Evolutionary conservation across 2,113 vertebrate species (phyloP).

Genomic region (Apaloderma vittatum): DNA sequence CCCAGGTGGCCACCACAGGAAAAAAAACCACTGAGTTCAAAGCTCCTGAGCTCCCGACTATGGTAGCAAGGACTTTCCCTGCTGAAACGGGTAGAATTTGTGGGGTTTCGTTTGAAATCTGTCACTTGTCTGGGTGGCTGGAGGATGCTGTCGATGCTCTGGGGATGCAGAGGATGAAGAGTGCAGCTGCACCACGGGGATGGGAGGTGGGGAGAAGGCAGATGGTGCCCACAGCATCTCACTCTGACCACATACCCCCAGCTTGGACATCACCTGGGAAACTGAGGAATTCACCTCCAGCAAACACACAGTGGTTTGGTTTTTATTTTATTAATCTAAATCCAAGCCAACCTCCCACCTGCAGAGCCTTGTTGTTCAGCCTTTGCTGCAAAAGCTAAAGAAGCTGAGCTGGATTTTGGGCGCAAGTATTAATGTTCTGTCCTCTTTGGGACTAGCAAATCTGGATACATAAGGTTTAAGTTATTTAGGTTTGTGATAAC

Average conservation of each 20-base stretch:
- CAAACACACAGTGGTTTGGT: neutral
- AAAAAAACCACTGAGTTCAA: neutral
- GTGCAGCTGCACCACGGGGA: neutral
- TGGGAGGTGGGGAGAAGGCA: neutral
- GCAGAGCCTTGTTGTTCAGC: neutral
- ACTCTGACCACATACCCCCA: neutral
- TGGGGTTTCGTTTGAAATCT: neutral
- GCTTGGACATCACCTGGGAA: neutral
- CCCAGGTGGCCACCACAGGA: neutral
- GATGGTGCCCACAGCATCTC: neutral
- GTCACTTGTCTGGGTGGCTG: fast-evolving
- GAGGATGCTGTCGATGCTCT: neutral
- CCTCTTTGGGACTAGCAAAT: neutral
- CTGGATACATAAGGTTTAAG: neutral
- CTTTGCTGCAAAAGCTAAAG: neutral
- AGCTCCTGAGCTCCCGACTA: neutral
- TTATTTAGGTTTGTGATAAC: neutral
- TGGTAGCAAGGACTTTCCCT: neutral
- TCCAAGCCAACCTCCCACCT: neutral
- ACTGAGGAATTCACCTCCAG: neutral
- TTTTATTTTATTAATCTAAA: neutral
- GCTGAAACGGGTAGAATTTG: neutral
- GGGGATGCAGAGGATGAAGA: neutral
- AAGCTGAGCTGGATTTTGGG: neutral
- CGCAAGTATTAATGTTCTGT: neutral